phyloP scores from a whole-genome alignment of 2,797 vertebrate genomes.

The Prionace glauca region DNA sequence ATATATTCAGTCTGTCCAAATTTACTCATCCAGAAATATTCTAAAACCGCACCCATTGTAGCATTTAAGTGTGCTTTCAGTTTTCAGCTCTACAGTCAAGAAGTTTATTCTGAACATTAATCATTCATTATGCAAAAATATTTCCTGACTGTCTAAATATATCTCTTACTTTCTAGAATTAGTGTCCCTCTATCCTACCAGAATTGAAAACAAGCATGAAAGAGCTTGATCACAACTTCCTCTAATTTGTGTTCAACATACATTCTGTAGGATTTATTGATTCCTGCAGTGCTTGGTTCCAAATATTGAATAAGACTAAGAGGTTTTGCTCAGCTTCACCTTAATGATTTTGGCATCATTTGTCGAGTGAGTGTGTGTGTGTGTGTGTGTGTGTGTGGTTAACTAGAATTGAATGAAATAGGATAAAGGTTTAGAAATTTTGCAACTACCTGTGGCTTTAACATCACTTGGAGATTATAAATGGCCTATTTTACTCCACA shows the following conservation, averaged over 20 bases:
- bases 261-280: neutral
- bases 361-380: neutral
- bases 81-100: neutral
- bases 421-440: neutral
- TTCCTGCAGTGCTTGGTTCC: neutral
- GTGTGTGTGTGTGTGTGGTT: neutral
- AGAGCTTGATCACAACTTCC: neutral
- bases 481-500: neutral
- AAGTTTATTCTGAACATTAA: neutral
- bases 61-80: neutral
- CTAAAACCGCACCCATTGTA: neutral
- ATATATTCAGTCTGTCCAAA: neutral
- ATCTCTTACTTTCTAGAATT: neutral
- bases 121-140: neutral
- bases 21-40: neutral
- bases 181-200: neutral
- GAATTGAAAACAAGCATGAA: neutral
- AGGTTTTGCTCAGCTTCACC: neutral
- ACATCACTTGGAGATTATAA: neutral
- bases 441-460: neutral
- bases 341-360: neutral
- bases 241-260: neutral
- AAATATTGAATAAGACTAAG: neutral
- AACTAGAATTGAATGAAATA: neutral
- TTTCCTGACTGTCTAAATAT: neutral